Evolutionary conservation across 2,113 vertebrate genomes (phyloP), one percentile per base, ranked within the genome.

Genomic region (Vimba vimba): DNA sequence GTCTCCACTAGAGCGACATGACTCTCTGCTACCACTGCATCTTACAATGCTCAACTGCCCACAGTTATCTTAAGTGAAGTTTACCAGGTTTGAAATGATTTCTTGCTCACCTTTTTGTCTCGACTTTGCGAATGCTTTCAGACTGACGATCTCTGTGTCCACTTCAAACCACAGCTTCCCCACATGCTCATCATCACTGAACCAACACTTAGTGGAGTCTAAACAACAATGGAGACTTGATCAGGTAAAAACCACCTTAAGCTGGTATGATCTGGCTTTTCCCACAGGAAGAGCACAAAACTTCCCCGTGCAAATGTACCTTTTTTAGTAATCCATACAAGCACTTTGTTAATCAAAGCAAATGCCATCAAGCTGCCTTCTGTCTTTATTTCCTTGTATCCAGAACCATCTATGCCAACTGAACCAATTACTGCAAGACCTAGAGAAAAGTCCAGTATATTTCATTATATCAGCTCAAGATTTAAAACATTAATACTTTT

Each of bases 151-250:
- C 83, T 95, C 88, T 15, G 95, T 91, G 47, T 94, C 92, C 55
- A 96, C 89, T 0, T 93, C 92, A 89, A 98, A 98, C 97, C 96
- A 98, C 88, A 94, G 80, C n/a, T 91, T 95, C 76, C 93, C 91
- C 0, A 88, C 88, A 23, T 89, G 87, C 47, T 93, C 93, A 77
- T 93, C 90, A 0, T 93, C 95, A 82, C 91, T 94, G 86, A 95
- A 95, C 97, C 97, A 98, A 77, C 98, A 87, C 86, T 92, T 95
- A 39, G 92, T 93, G 87, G 91, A 95, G 85, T 89, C 96, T 97
- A 89, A 64, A 88, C 73, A 17, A 33, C 6, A 4, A 6, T 17
- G 15, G 21, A 82, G n/a, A n/a, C 10, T 13, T 52, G 15, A 74
- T 47, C 12, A 27, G 12, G 11, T 74, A 74, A 74, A 43, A 73